Conservation (phyloP, 2,888 invertebrate species). For the Arenicola marina region DNA sequence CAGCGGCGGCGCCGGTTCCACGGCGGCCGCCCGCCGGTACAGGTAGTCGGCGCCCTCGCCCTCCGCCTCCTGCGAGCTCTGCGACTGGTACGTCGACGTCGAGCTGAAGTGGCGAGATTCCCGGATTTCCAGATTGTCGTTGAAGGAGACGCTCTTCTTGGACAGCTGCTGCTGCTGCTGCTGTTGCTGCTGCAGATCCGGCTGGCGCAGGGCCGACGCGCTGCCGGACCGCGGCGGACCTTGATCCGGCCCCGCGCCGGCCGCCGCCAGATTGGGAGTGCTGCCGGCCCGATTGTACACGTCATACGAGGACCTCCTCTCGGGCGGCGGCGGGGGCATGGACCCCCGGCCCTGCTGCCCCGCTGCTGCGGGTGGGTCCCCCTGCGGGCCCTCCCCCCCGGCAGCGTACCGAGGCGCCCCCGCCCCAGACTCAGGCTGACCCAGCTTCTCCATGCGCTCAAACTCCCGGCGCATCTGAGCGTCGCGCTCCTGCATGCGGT, state of each 20-base stretch:
- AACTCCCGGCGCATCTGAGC: conserved; percentile 7
- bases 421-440: too few relatives aligned
- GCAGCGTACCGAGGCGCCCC: neutral
- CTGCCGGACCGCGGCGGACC: neutral
- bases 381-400: neutral
- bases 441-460: neutral
- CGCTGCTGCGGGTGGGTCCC: neutral
- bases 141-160: conserved; percentile 62
- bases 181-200: conserved; percentile 1
- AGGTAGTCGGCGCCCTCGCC: too few relatives aligned
- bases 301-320: conserved; percentile 85
- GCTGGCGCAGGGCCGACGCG: conserved; percentile 18
- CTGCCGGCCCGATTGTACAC: conserved; percentile 72
- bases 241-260: neutral
- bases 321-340: conserved; percentile 73
- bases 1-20: neutral
- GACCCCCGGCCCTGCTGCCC: conserved; percentile 11
- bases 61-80: neutral
- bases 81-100: conserved; percentile 23
- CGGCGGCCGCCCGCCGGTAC: too few relatives aligned
- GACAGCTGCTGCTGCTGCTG: conserved; percentile 7
- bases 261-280: conserved; percentile 1
- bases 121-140: conserved; percentile 52
- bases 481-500: conserved; percentile 10
- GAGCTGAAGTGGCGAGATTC: conserved; percentile 24